These are phyloP conservation scores for Sympetrum striolatum DNA, from an alignment of 2,888 invertebrate genomes.

Conservation along the genomic window DNA sequence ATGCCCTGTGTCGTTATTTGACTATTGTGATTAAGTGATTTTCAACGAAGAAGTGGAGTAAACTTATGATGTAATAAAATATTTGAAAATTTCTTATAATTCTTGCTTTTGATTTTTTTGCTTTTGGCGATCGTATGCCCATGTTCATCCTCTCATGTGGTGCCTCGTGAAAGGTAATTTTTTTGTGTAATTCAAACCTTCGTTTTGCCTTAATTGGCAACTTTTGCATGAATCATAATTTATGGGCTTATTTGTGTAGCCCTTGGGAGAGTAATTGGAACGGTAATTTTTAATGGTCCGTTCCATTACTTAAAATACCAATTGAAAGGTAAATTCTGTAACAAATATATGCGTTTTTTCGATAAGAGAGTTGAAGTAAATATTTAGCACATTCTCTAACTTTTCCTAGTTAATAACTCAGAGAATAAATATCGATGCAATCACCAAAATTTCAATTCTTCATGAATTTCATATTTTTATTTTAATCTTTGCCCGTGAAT, in stretches of 20 bases:
- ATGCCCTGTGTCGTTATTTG: not conserved
- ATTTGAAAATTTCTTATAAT: not conserved
- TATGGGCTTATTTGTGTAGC: not conserved
- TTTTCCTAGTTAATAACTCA: too few species aligned
- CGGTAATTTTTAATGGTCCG: not conserved
- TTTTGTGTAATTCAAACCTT: too few species aligned
- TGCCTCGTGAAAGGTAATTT: too few species aligned
- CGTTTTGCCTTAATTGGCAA: too few species aligned
- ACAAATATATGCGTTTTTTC: too few species aligned
- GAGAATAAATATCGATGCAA: too few species aligned
- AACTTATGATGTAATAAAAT: constrained; percentile 14
- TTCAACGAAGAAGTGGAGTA: not conserved
- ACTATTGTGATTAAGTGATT: not conserved
- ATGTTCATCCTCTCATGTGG: not conserved
- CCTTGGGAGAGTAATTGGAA: not conserved
- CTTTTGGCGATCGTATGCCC: not conserved
- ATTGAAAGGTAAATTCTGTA: too few species aligned
- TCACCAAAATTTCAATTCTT: too few species aligned
- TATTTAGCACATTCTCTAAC: too few species aligned
- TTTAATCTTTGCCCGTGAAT: too few species aligned
- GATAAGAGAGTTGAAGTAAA: too few species aligned
- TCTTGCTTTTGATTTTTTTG: not conserved
- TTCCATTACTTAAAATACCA: not conserved
- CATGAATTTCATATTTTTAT: too few species aligned
- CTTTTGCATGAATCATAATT: not conserved